A percentile compares a stretch with the other conserved stretches of the same genome.
phyloP scores from a whole-genome alignment of 2,888 invertebrate genomes.

The Mimachlamys varia region DNA sequence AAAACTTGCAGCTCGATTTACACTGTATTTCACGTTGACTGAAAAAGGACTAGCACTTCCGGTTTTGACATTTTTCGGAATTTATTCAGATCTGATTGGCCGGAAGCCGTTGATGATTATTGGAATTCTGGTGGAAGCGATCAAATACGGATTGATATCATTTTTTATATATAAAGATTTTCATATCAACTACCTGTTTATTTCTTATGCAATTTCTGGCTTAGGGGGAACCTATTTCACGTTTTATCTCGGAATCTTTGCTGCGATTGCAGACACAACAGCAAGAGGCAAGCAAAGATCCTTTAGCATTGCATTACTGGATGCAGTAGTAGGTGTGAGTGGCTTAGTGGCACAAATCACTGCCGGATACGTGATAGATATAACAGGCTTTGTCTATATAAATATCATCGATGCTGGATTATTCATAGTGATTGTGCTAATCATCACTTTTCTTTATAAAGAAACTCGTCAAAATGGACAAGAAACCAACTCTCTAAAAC shows the following conservation, averaged over 20 bases:
- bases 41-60: background rate
- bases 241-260: background rate
- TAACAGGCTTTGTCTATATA: constrained; percentile 25
- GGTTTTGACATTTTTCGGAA: background rate
- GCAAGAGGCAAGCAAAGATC: constrained; percentile 12
- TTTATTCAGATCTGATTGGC: background rate
- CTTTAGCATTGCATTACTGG: constrained; percentile 26
- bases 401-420: constrained; percentile 12
- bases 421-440: background rate
- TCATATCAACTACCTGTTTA: background rate
- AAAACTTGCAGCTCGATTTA: background rate
- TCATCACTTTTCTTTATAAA: background rate
- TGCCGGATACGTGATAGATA: constrained; percentile 38
- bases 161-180: background rate
- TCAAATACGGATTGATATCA: background rate
- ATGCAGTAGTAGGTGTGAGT: constrained; percentile 38
- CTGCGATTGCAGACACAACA: constrained; percentile 37
- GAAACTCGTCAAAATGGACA: background rate
- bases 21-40: background rate
- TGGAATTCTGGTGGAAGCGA: background rate
- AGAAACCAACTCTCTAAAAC: background rate
- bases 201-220: background rate
- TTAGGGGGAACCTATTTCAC: background rate
- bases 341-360: constrained; percentile 14
- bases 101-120: background rate